Conservation (phyloP, 2,113 vertebrate species). For the Neoarius graeffei region DNA sequence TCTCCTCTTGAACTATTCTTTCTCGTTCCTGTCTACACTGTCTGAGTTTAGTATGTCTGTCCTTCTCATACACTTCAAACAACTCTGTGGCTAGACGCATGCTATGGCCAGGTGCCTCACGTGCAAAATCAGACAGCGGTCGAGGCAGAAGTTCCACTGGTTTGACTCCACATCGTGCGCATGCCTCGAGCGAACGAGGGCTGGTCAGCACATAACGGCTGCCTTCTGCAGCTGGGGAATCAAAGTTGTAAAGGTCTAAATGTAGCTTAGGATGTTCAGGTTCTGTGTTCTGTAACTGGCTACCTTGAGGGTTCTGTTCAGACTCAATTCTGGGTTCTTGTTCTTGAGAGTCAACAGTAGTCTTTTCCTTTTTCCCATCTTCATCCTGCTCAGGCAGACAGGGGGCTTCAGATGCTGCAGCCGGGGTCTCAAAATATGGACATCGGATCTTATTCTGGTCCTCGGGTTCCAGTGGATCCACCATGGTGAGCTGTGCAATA, state of each 20-base stretch:
- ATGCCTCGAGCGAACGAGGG: slow-evolving; percentile 94
- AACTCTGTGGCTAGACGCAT: slow-evolving; percentile 90
- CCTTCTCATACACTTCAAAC: slow-evolving; percentile 89
- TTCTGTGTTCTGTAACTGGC: slow-evolving; percentile 55
- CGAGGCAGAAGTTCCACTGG: slow-evolving; percentile 90
- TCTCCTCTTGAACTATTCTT: slow-evolving; percentile 89
- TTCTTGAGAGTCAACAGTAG: slow-evolving; percentile 52
- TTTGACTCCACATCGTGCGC: slow-evolving; percentile 90
- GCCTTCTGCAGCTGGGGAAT: slow-evolving; percentile 87
- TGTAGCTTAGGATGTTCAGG: slow-evolving; percentile 81
- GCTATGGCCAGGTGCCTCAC: slow-evolving; percentile 87
- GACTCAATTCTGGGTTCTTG: slow-evolving; percentile 14
- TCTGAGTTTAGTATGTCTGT: slow-evolving; percentile 85
- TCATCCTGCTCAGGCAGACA: slow-evolving; percentile 64
- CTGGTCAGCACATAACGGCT: slow-evolving; percentile 97
- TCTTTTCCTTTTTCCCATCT: slow-evolving; percentile 58
- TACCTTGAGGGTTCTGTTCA: slow-evolving; percentile 41
- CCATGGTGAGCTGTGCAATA: slow-evolving; percentile 68
- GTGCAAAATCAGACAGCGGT: slow-evolving; percentile 83
- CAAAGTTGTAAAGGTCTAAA: slow-evolving; percentile 94
- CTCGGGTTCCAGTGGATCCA: slow-evolving; percentile 75
- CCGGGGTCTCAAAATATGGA: slow-evolving; percentile 57
- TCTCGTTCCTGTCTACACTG: slow-evolving; percentile 91
- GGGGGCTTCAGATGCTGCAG: slow-evolving; percentile 62
- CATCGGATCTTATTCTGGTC: slow-evolving; percentile 70